Percentiles rank a stretch among this genome's conserved stretches.
Conservation (phyloP, 2,888 invertebrate genomes). For the Thalpophila matura region DNA sequence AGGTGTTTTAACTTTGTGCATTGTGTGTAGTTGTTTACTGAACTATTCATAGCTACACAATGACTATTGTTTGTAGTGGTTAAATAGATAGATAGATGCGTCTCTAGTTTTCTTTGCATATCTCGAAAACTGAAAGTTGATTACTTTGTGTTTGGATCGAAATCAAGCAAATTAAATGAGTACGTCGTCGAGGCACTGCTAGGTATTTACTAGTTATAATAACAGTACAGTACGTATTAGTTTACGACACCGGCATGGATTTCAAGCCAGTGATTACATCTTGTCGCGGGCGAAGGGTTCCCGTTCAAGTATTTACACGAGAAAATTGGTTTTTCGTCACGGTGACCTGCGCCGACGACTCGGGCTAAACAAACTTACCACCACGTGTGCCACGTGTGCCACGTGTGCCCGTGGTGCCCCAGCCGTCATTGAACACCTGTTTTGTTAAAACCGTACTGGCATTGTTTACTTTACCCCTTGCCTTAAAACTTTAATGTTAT, state of each 20-base stretch:
- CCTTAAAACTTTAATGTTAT: background rate
- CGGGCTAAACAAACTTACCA: conserved; percentile 61
- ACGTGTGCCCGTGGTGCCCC: conserved; percentile 39
- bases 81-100: conserved; percentile 27
- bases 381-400: conserved; percentile 50
- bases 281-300: conserved; percentile 65
- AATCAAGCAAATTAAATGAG: conserved; percentile 8
- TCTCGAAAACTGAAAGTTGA: conserved; percentile 22
- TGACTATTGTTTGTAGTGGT: conserved; percentile 46
- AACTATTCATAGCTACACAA: conserved; percentile 51
- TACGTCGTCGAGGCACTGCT: conserved; percentile 12
- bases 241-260: conserved; percentile 45
- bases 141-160: conserved; percentile 18
- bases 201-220: conserved; percentile 22
- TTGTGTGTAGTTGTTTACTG: conserved; percentile 52
- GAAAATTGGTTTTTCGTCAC: conserved; percentile 76
- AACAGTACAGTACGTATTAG: conserved; percentile 36
- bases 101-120: conserved; percentile 21
- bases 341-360: conserved; percentile 62
- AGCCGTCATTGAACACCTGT: conserved; percentile 35
- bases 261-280: conserved; percentile 57
- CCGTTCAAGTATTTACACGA: conserved; percentile 78
- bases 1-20: conserved; percentile 51
- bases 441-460: conserved; percentile 35
- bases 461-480: conserved; percentile 10